phyloP scores from a whole-genome alignment of 2,888 invertebrate genomes.

The Drosophila yooni region DNA sequence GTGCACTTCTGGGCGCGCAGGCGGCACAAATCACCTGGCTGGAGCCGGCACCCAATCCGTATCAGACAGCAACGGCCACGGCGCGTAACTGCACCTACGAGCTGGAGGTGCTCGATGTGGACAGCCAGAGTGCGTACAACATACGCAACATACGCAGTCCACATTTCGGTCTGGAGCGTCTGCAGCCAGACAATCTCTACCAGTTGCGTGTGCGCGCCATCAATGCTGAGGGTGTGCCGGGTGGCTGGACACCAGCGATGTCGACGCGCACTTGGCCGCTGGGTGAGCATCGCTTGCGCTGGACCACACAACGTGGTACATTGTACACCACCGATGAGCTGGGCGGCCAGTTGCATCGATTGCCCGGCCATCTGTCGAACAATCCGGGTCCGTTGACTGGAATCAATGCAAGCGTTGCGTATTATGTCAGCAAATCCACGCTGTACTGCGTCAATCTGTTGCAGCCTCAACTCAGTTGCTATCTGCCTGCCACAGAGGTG shows the following conservation, averaged over 20 bases:
- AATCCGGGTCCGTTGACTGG: constrained; percentile 84
- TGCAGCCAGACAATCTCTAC: constrained; percentile 92
- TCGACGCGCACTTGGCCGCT: constrained; percentile 77
- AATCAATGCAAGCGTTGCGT: constrained; percentile 86
- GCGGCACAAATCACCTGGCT: constrained; percentile 93
- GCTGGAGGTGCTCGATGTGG: constrained; percentile 83
- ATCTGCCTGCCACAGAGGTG: constrained; percentile 77
- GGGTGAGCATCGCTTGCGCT: constrained; percentile 70
- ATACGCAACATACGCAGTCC: constrained; percentile 86
- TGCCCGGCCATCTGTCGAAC: constrained; percentile 22
- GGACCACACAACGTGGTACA: constrained; percentile 90
- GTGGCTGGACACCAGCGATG: constrained; percentile 68
- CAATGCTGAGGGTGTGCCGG: constrained; percentile 73
- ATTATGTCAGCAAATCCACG: constrained; percentile 54
- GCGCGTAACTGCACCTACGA: constrained; percentile 86
- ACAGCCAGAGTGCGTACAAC: constrained; percentile 80
- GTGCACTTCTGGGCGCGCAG: constrained; percentile 92
- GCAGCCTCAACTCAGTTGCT: constrained; percentile 86
- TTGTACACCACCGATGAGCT: constrained; percentile 92
- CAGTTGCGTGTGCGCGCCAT: constrained; percentile 90
- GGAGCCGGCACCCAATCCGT: constrained; percentile 88
- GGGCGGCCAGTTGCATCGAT: constrained; percentile 87
- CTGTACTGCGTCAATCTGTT: constrained; percentile 70
- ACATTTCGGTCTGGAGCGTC: constrained; percentile 88
- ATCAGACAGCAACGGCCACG: constrained; percentile 86